Conservation (phyloP, 2,113 vertebrate genomes). For the Odobenus rosmarus region DNA sequence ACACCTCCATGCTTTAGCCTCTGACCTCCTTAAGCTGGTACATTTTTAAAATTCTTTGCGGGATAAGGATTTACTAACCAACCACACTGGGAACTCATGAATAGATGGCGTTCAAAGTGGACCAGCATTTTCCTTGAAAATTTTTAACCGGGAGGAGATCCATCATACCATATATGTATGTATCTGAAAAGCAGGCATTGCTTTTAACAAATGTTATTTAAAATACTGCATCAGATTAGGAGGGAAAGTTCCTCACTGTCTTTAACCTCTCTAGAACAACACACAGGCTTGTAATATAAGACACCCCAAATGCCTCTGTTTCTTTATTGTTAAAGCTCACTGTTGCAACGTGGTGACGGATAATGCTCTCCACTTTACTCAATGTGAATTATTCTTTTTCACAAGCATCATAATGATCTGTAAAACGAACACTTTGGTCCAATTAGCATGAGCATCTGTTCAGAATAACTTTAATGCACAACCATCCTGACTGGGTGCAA, state of each 20-base stretch:
- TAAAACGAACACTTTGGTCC: conserved; percentile 81
- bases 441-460: conserved; percentile 65
- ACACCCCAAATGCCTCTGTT: conserved; percentile 21
- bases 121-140: conserved; percentile 62
- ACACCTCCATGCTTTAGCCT: conserved; percentile 84
- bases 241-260: neutral
- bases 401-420: conserved; percentile 73
- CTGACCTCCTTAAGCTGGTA: conserved; percentile 81
- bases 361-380: conserved; percentile 70
- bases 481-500: conserved; percentile 26
- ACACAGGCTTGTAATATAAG: conserved; percentile 2
- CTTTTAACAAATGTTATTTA: conserved; percentile 65
- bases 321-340: neutral
- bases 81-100: conserved; percentile 48
- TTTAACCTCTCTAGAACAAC: conserved; percentile 27
- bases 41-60: conserved; percentile 85
- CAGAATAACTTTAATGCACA: conserved; percentile 43
- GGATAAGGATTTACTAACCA: conserved; percentile 78
- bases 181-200: conserved; percentile 9
- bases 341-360: conserved; percentile 63
- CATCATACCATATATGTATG: neutral
- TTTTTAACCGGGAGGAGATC: conserved; percentile 51
- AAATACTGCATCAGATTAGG: conserved; percentile 15
- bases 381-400: conserved; percentile 69
- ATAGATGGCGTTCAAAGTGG: conserved; percentile 62